A percentile compares a stretch with the other conserved stretches of the same genome.
phyloP scores from a whole-genome alignment of 2,113 vertebrate genomes.

The Craseonycteris thonglongyai region DNA sequence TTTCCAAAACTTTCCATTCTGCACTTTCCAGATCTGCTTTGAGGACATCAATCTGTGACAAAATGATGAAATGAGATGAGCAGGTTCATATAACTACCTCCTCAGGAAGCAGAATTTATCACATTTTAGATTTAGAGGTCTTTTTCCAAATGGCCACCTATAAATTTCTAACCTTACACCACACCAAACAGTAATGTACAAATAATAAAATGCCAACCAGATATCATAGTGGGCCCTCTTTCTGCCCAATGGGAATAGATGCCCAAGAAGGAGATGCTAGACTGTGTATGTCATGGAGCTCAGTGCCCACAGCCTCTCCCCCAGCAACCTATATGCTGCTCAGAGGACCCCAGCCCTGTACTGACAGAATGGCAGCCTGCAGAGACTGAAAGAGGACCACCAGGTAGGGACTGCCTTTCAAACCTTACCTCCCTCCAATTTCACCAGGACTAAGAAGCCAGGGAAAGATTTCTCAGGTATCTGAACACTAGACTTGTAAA shows the following conservation, averaged over 20 bases:
- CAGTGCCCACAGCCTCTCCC: background rate
- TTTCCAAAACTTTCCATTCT: slow-evolving; percentile 98
- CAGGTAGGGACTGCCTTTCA: background rate
- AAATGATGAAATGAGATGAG: slow-evolving; percentile 9
- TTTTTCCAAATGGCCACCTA: background rate
- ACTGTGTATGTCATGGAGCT: fast-evolving
- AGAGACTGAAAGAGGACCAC: background rate
- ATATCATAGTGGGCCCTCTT: background rate
- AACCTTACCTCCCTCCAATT: background rate
- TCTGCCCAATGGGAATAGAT: background rate
- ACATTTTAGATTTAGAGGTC: background rate
- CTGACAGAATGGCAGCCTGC: background rate
- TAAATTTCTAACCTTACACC: background rate
- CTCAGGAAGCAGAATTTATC: background rate
- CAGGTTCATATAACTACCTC: background rate
- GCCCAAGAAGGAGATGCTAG: background rate
- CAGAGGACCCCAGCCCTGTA: background rate
- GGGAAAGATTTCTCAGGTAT: background rate
- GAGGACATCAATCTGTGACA: slow-evolving; percentile 89
- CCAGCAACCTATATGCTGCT: background rate
- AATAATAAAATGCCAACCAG: background rate
- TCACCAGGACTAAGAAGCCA: background rate
- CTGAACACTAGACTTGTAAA: background rate
- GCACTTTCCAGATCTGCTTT: slow-evolving; percentile 96
- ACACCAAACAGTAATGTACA: background rate